Percentiles rank a stretch among this genome's conserved stretches.
phyloP scores from a whole-genome alignment of 2,113 vertebrate species.

The Phaethon lepturus region DNA sequence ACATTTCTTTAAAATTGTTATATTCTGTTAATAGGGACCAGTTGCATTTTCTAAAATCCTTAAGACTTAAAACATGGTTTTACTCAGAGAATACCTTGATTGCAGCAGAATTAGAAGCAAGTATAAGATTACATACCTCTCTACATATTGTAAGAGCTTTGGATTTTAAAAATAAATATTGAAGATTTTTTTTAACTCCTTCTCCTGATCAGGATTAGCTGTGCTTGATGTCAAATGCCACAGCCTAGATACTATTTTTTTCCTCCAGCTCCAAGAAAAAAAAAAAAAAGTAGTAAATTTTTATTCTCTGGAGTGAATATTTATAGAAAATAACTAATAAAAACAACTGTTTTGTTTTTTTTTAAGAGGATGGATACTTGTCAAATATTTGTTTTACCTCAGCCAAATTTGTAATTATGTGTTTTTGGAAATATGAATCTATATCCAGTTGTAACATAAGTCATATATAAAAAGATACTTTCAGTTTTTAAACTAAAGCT shows the following conservation, averaged over 20 bases:
- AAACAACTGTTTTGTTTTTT: not conserved
- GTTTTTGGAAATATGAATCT: not conserved
- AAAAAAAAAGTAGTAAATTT: not conserved
- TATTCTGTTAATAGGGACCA: not conserved
- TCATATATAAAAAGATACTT: not conserved
- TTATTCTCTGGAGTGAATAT: not conserved
- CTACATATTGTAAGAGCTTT: not conserved
- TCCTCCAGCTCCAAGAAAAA: not conserved
- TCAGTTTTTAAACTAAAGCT: not conserved
- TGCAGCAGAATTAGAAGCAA: not conserved
- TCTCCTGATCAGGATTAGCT: not conserved
- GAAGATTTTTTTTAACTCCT: not conserved
- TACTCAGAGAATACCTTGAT: constrained; percentile 1
- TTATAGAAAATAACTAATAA: not conserved
- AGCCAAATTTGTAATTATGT: not conserved
- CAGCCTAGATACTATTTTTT: not conserved
- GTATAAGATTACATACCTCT: not conserved
- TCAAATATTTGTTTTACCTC: not conserved
- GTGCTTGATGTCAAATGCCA: not conserved
- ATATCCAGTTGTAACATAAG: not conserved
- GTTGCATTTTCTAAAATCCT: constrained; percentile 5
- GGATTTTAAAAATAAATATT: not conserved
- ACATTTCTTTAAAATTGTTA: not conserved
- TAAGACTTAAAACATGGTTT: not conserved
- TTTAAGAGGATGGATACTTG: not conserved